These are phyloP conservation scores for Chiridota heheva DNA, from an alignment of 35 echinoderm and acorn worm genomes.

Conservation along the genomic window DNA sequence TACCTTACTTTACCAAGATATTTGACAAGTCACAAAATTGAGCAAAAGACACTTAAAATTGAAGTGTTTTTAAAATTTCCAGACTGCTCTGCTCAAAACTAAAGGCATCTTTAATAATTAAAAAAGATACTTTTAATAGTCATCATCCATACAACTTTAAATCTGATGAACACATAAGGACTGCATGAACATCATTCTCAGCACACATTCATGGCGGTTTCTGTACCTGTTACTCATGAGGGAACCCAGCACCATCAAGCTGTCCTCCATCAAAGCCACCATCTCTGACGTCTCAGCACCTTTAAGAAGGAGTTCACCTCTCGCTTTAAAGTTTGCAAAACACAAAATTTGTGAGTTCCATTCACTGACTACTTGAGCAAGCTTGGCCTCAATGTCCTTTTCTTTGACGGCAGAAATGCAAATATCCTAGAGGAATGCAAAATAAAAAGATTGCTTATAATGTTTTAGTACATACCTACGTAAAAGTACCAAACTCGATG, in stretches of 20 bases:
- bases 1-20: too few species aligned
- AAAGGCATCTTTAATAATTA: too few species aligned
- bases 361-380: constrained; percentile 79
- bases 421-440: constrained; percentile 68
- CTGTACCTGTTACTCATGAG: constrained; percentile 92
- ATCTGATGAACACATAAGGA: too few species aligned
- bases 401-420: constrained; percentile 99
- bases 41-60: too few species aligned
- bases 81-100: too few species aligned
- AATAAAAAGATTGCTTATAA: background rate
- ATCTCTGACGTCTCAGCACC: constrained; percentile 90
- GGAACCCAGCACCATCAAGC: constrained; percentile 96
- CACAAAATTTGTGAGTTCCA: constrained; percentile 82
- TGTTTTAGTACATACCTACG: background rate
- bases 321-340: constrained; percentile 89
- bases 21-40: too few species aligned
- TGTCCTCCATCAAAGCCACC: constrained; percentile 98
- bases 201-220: background rate
- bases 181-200: background rate
- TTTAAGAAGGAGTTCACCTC: constrained; percentile 90
- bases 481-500: too few species aligned
- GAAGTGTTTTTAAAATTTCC: too few species aligned
- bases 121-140: too few species aligned
- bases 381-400: constrained; percentile 99
- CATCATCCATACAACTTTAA: too few species aligned